A percentile compares a stretch with the other conserved stretches of the same genome.
Evolutionary conservation across 2,113 vertebrate genomes (phyloP).

Genomic region (Apus apus): DNA sequence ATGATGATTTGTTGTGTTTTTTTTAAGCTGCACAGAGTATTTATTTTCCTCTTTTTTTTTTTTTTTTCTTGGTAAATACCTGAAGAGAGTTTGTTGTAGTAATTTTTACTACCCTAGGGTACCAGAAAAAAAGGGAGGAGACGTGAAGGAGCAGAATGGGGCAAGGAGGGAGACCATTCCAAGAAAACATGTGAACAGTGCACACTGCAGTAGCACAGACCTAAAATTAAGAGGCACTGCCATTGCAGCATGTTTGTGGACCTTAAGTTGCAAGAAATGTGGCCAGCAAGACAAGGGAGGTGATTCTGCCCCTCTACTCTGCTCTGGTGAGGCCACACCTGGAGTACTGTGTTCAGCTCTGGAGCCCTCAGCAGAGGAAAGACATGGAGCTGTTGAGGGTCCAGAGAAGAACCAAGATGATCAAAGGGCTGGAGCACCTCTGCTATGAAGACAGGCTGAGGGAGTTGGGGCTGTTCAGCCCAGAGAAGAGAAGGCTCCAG

Average conservation of each 20-base stretch:
- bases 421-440: no score
- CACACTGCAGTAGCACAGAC: background rate
- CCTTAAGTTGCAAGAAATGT: background rate
- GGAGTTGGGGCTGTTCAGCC: no score
- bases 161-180: background rate
- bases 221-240: background rate
- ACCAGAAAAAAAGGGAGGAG: background rate
- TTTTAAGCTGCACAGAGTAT: background rate
- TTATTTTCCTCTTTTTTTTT: background rate
- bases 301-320: no score
- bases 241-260: background rate
- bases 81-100: background rate
- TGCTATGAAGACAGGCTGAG: no score
- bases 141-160: background rate
- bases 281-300: no score
- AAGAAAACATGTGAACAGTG: background rate
- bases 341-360: no score
- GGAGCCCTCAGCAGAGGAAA: no score
- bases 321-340: no score
- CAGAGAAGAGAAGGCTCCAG: no score
- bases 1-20: background rate
- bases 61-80: background rate
- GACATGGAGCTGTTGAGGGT: no score
- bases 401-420: no score
- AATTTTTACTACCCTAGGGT: background rate